These are phyloP conservation scores for Drosophila elegans DNA, from an alignment of 1,140 invertebrate genomes.

Conservation along the genomic window DNA sequence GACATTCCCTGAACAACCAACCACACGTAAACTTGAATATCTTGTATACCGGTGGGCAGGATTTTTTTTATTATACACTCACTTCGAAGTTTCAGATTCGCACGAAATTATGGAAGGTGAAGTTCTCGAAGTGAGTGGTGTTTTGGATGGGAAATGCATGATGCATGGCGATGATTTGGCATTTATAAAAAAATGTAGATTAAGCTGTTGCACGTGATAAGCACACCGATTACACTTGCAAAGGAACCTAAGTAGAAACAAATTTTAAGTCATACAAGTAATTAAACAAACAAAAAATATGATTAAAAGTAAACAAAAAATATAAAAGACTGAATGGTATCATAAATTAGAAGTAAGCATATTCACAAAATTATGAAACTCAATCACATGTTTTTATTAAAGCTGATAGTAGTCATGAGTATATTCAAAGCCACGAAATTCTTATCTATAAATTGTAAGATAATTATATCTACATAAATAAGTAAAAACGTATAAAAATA, in stretches of 20 bases:
- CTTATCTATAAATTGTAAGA: too few species aligned
- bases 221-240: conserved; percentile 5
- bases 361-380: too few species aligned
- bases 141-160: conserved; percentile 30
- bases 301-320: too few species aligned
- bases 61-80: conserved; percentile 21
- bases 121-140: conserved; percentile 29
- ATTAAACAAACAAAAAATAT: not conserved
- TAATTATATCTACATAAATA: not conserved
- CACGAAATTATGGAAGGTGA: conserved; percentile 35
- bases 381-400: too few species aligned
- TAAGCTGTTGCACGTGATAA: conserved; percentile 21
- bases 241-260: not conserved
- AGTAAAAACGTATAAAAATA: not conserved
- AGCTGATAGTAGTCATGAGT: too few species aligned
- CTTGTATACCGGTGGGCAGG: conserved; percentile 4
- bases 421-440: too few species aligned
- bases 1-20: conserved; percentile 25
- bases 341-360: too few species aligned
- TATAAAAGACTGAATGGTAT: too few species aligned
- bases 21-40: conserved; percentile 4
- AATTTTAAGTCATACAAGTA: not conserved
- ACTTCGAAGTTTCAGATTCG: conserved; percentile 34
- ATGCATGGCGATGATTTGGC: conserved; percentile 22
- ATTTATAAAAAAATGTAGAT: conserved; percentile 25